Base-by-base conservation (phyloP, 2,888 invertebrate species). In the Leptopterna dolabrata region DNA sequence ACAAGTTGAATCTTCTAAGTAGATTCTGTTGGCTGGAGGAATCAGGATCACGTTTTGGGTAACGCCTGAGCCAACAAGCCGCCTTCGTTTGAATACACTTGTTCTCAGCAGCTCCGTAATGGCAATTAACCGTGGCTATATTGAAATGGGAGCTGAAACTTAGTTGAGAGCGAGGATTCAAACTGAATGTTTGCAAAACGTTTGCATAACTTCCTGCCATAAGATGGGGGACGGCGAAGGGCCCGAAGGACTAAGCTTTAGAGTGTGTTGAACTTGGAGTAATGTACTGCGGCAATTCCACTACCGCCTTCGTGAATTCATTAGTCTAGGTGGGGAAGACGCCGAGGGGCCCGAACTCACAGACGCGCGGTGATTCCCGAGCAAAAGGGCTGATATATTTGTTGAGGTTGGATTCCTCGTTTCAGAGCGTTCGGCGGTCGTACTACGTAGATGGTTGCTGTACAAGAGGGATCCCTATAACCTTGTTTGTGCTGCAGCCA, bases 201-300 rank as follows among this genome's bases (percentile, higher is more conserved):
- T 78, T 78, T 78, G 78, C 78, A 78, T 78, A 78, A 78, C 78
- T 78, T 78, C 78, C 45, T 45, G 43, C 78, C 78, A 27, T 78
- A 78, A 78, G 78, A 78, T 78, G 45, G 78, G n/a, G 78, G 27
- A 45, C 14, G 30, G 78, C n/a, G 78, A 45, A 27, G n/a, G 43
- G 78, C 78, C 78, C 27, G n/a, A 9, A 45, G 41, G 45, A 78
- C 78, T 78, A 78, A 78, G 78, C 78, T 78, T 78, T 78, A 78
- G 78, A 78, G 78, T 78, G 78, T 78, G 78, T 78, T 78, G 78
- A 78, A 78, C 78, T 78, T 78, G 36, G 78, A 16, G 45, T 78
- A 78, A 78, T 78, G 78, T 78, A 78, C 78, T 78, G 78, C 45
- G 78, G 78, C 78, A 45, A 45, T 78, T 78, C 78, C 78, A 24